Conservation (phyloP, 2,113 vertebrate genomes). For the Ascaphus truei region DNA sequence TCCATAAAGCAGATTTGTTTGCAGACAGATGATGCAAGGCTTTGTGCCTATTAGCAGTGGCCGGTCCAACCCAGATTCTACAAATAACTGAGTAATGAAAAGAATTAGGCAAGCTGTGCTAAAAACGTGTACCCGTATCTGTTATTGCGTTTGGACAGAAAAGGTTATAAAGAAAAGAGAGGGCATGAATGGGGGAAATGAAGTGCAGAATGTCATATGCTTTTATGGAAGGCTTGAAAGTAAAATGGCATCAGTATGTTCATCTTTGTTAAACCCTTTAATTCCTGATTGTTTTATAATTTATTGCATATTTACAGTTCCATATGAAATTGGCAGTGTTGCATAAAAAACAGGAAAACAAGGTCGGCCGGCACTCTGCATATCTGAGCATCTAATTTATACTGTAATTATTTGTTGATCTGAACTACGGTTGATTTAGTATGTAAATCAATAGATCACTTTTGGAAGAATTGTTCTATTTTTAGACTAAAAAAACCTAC, state of each 20-base stretch:
- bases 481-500: too few species aligned
- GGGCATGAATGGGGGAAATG: neutral
- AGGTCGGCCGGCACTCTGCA: too few species aligned
- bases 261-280: neutral
- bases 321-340: neutral
- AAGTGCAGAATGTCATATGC: neutral
- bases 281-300: neutral
- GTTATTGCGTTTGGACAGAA: neutral
- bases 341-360: constrained; percentile 36
- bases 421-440: too few species aligned
- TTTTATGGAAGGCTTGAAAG: neutral
- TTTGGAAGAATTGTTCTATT: too few species aligned
- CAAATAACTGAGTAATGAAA: constrained; percentile 49
- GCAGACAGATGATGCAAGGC: constrained; percentile 40
- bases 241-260: neutral
- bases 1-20: constrained; percentile 49
- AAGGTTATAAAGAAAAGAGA: neutral
- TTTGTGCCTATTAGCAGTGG: constrained; percentile 43
- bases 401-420: too few species aligned
- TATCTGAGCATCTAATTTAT: too few species aligned
- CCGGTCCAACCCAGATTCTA: constrained; percentile 48
- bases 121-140: neutral
- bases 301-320: neutral
- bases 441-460: too few species aligned
- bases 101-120: constrained; percentile 22